Evolutionary conservation across 2,888 invertebrate genomes (phyloP), one percentile per base, ranked within the genome.

Genomic region (Drosophila nr. fundita): DNA sequence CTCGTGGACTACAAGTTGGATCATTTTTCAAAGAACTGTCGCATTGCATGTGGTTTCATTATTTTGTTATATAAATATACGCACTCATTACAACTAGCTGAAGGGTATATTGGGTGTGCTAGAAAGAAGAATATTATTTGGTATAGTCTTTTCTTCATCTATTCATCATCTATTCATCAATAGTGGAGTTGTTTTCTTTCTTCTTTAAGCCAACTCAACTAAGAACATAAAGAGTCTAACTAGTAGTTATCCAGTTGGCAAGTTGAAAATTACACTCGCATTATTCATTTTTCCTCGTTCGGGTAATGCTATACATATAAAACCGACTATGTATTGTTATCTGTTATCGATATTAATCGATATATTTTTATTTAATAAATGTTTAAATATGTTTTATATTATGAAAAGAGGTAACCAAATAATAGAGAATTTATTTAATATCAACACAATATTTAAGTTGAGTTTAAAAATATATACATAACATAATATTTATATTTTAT

Each of bases 21-120:
- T 34, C 38, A 36, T 24, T 48, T 59, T 63, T 21, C 48, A 60
- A 30, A 58, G 15, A 32, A 40, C 30, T 40, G n/a, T 52, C 42
- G 40, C 45, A 68, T 76, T 55, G 69, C 72, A 73, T 82, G 87
- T 32, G 64, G 53, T 53, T 36, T 55, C 54, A 66, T 68, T 66
- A 50, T 64, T 61, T 73, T 67, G 52, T 15, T 57, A 45, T 50
- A 42, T 55, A 55, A 18, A 42, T 36, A 32, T 6, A 36, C 40
- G 34, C 61, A 45, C 55, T 50, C 60, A 36, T 52, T 68, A 24
- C 50, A 49, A 36, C 49, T 48, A 21, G 29, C 21, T 50, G 15
- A 15, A 24, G 13, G 48, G 54, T 64, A 8, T n/a, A 24, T 48
- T 49, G 24, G 13, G 18, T 7, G 24, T 32, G 5, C 38, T 18